phyloP scores from a whole-genome alignment of 2,113 vertebrate species.

The Ameiurus melas region DNA sequence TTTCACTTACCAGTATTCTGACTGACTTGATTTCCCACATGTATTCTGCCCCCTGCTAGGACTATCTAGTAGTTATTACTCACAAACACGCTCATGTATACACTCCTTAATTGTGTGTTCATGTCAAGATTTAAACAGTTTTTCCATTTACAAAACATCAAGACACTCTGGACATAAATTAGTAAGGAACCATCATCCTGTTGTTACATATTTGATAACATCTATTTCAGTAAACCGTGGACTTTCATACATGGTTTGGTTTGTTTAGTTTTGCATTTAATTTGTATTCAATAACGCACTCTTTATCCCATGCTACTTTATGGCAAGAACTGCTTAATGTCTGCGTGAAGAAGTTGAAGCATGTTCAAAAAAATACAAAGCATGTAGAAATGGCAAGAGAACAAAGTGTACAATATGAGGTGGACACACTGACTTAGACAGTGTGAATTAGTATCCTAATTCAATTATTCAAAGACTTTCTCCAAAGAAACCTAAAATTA shows the following conservation, averaged over 20 bases:
- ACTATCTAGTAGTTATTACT: neutral
- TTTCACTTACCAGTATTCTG: neutral
- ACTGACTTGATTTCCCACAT: neutral
- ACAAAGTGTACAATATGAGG: neutral
- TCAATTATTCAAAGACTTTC: neutral
- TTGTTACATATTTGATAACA: neutral
- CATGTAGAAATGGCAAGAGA: neutral
- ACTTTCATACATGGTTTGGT: neutral
- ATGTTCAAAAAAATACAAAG: neutral
- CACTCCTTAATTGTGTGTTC: neutral
- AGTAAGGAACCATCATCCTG: neutral
- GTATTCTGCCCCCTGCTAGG: neutral
- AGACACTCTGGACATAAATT: neutral
- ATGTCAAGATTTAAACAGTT: neutral
- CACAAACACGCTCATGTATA: neutral
- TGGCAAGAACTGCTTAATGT: neutral
- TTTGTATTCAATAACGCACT: neutral
- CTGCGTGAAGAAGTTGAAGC: neutral
- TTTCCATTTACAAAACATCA: neutral
- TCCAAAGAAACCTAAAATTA: neutral
- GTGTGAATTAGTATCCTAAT: neutral
- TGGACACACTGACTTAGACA: neutral
- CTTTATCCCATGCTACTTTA: neutral
- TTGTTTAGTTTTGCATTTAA: neutral
- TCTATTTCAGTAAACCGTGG: neutral